Base-by-base conservation (phyloP, 2,888 invertebrate species). In the Ditula angustiorana region DNA sequence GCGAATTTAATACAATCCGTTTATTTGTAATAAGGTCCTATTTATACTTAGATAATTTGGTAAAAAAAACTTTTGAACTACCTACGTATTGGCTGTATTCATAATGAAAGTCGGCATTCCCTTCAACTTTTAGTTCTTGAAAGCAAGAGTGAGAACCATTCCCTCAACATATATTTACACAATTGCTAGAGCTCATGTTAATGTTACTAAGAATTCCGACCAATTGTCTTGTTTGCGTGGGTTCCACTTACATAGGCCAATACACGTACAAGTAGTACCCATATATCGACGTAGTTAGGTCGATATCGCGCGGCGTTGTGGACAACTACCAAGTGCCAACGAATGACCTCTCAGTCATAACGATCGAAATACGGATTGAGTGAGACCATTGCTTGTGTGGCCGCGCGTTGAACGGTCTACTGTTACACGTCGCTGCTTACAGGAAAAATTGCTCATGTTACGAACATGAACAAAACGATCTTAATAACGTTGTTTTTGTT, bases 341-440 rank as follows among this genome's bases (percentile, higher is more conserved):
- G 21, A 64, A 59, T 58, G 64, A 58, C 64, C 64, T 59, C 64
- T 37, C 58, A 24, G 44, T 52, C 56, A 79, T 76, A 77, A 76
- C 77, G 81, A 81, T 83, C 85, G 82, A 86, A 84, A 83, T 79
- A 76, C 82, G 78, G 73, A 83, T 78, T 78, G 80, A 77, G 78
- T 74, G 76, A 77, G 76, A 71, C 82, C 66, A 71, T 71, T 68
- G 71, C 63, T 66, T 66, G 70, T 67, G 56, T 67, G 63, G 58
- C 71, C 74, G 75, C 71, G 71, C 69, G 74, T 71, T 73, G 66
- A 58, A 61, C 61, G 69, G 71, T 24, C 61, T 66, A 66, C 68
- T 62, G 58, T 69, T 61, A 68, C 68, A 69, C 61, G 65, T 65
- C 50, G 67, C 66, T 24, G 67, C 19, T 13, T 67, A 57, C 37